A percentile compares a stretch with the other conserved stretches of the same genome.
phyloP scores from a whole-genome alignment of 2,113 vertebrate genomes.

The Spizaetus ornatus region DNA sequence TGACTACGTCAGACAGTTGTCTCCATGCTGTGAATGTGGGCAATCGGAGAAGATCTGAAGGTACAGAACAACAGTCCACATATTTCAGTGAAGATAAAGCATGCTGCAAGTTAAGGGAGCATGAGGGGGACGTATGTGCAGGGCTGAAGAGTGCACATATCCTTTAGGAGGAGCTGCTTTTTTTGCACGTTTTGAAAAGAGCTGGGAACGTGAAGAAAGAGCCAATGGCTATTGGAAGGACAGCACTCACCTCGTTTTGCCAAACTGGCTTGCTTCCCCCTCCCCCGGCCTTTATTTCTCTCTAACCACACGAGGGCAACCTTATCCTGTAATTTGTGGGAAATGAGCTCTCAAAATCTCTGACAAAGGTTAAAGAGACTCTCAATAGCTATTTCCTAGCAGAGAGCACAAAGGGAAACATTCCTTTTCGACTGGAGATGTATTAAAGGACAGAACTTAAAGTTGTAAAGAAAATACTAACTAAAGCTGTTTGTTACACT shows the following conservation, averaged over 20 bases:
- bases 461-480: not conserved
- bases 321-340: not conserved
- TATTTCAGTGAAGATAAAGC: not conserved
- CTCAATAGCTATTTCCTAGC: not conserved
- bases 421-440: not conserved
- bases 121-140: not conserved
- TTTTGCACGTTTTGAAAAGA: not conserved
- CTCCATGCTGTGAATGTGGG: not conserved
- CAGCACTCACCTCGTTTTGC: not conserved
- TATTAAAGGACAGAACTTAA: not conserved
- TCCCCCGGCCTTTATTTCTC: not conserved
- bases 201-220: not conserved
- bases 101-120: not conserved
- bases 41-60: not conserved
- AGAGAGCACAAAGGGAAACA: not conserved
- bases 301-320: not conserved
- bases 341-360: not conserved
- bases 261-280: too few relatives aligned
- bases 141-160: not conserved
- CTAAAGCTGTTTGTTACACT: not conserved
- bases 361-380: not conserved
- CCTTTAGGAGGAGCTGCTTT: not conserved
- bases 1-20: not conserved
- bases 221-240: not conserved
- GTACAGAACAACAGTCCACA: not conserved